A percentile compares a stretch with the other conserved stretches of the same genome.
phyloP scores from a whole-genome alignment of 1,140 invertebrate species.

The Zaprionus africanus region DNA sequence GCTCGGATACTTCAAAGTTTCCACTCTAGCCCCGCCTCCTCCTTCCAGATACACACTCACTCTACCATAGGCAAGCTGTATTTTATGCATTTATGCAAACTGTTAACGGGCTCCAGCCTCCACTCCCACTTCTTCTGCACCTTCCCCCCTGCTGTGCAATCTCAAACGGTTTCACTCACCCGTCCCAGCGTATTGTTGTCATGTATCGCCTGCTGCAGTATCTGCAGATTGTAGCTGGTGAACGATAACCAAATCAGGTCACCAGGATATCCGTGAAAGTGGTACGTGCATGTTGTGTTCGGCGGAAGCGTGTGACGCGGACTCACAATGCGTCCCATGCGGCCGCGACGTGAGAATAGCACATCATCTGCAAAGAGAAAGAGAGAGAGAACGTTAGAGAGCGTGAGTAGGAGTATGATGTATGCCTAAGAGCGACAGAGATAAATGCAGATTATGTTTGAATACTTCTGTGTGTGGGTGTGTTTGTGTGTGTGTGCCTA shows the following conservation, averaged over 20 bases:
- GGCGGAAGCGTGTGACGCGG: slow-evolving; percentile 93
- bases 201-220: slow-evolving; percentile 86
- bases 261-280: slow-evolving; percentile 90
- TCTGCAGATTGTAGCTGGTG: slow-evolving; percentile 91
- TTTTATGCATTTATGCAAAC: slow-evolving; percentile 73
- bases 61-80: slow-evolving; percentile 14
- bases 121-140: too few relatives aligned
- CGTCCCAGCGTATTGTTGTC: slow-evolving; percentile 83
- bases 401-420: slow-evolving; percentile 17
- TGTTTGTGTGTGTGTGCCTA: slow-evolving; percentile 12
- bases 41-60: not conserved
- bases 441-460: slow-evolving; percentile 57
- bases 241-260: slow-evolving; percentile 95
- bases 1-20: slow-evolving; percentile 39
- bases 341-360: slow-evolving; percentile 85
- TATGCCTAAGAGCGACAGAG: slow-evolving; percentile 36
- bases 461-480: slow-evolving; percentile 18
- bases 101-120: slow-evolving; percentile 23
- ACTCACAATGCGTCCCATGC: slow-evolving; percentile 89
- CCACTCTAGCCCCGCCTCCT: slow-evolving; percentile 21
- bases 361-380: slow-evolving; percentile 83
- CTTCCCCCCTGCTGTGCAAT: slow-evolving; percentile 12
- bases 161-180: slow-evolving; percentile 71
- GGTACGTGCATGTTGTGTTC: slow-evolving; percentile 94
- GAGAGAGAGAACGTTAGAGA: slow-evolving; percentile 12